Percentiles rank a stretch among this genome's conserved stretches.
These are phyloP conservation scores for rabbit (Oryctolagus cuniculus) DNA, from an alignment of 2,113 vertebrate genomes.

Conservation along the genomic window mOryCun1.1 NC_091433.1:59782001-59782500, in stretches of 20 bases:
- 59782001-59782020: too few relatives aligned
- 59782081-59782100: not conserved
- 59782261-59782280: not conserved
- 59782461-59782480: not conserved
- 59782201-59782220: not conserved
- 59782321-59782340: not conserved
- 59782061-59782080: too few relatives aligned
- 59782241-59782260: not conserved
- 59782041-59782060: too few relatives aligned
- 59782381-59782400: not conserved
- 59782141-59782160: not conserved
- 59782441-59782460: not conserved
- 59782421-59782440: not conserved
- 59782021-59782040: too few relatives aligned
- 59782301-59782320: not conserved
- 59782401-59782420: not conserved
- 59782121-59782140: not conserved
- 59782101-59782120: not conserved
- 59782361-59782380: not conserved
- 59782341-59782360: not conserved
- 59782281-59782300: not conserved
- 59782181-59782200: not conserved
- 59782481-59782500: not conserved
- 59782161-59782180: not conserved
- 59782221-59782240: not conserved